Conservation (phyloP, 1,140 invertebrate genomes). For the Zaprionus vittiger region DNA sequence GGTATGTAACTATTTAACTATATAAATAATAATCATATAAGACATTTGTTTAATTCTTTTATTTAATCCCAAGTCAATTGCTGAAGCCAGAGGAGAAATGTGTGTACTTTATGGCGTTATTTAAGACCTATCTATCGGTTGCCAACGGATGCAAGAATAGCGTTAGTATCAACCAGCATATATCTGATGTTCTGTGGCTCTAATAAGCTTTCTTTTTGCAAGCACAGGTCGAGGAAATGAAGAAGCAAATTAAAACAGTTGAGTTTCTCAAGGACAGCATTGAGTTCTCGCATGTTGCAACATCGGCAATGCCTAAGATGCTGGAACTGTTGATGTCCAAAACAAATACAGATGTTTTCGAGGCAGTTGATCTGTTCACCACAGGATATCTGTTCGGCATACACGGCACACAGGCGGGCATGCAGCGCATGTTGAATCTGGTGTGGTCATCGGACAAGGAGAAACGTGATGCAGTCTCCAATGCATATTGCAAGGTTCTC, state of each 20-base stretch:
- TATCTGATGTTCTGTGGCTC: too few relatives aligned
- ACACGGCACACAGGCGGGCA: slow-evolving; percentile 88
- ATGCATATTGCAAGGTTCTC: slow-evolving; percentile 85
- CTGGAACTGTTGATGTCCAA: slow-evolving; percentile 90
- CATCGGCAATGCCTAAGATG: slow-evolving; percentile 89
- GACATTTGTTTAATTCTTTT: neutral
- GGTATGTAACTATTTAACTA: slow-evolving; percentile 17
- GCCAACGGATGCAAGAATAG: slow-evolving; percentile 67
- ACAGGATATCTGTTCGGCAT: slow-evolving; percentile 92
- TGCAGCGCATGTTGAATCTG: slow-evolving; percentile 91
- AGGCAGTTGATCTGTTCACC: slow-evolving; percentile 94
- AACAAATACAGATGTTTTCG: slow-evolving; percentile 90
- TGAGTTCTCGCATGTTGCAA: slow-evolving; percentile 88
- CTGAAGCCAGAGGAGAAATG: slow-evolving; percentile 70
- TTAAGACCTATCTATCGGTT: slow-evolving; percentile 73
- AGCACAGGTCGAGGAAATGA: slow-evolving; percentile 69
- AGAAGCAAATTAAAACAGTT: slow-evolving; percentile 86
- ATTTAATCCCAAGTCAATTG: slow-evolving; percentile 37
- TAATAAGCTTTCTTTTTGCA: neutral
- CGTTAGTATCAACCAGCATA: slow-evolving; percentile 43
- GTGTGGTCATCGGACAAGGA: slow-evolving; percentile 88
- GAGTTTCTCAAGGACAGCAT: slow-evolving; percentile 87
- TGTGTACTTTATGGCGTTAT: slow-evolving; percentile 62
- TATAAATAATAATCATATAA: neutral
- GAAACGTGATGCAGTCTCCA: slow-evolving; percentile 86